Percentiles rank a stretch among this genome's conserved stretches.
These are phyloP conservation scores for Brachionus koreanus DNA, from an alignment of 1,140 invertebrate genomes.

Conservation along the genomic window DNA sequence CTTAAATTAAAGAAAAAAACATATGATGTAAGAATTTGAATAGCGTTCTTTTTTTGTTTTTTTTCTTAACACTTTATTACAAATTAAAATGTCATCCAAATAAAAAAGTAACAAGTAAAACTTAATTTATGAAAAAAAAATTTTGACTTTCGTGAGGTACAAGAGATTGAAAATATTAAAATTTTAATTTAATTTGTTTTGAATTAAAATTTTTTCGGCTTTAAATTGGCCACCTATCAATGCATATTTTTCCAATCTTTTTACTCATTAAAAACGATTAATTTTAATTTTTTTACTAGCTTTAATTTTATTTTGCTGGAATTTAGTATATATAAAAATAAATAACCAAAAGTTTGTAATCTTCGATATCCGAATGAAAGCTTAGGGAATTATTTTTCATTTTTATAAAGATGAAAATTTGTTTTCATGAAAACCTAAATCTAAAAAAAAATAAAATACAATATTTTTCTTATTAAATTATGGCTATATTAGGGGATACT, in stretches of 20 bases:
- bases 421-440: neutral
- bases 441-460: neutral
- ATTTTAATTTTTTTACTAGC: too few relatives aligned
- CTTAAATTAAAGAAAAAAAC: neutral
- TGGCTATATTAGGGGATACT: neutral
- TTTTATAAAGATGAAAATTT: neutral
- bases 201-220: neutral
- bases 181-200: neutral
- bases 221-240: neutral
- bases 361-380: neutral
- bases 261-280: too few relatives aligned
- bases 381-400: neutral
- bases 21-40: neutral
- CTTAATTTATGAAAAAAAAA: slow-evolving; percentile 6
- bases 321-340: neutral
- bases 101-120: neutral
- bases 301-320: neutral
- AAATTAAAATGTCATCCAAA: neutral
- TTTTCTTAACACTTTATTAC: neutral
- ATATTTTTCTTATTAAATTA: neutral
- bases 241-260: too few relatives aligned
- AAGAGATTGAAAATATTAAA: too few relatives aligned
- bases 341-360: neutral
- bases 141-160: neutral
- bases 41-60: neutral